A percentile compares a stretch with the other conserved stretches of the same genome.
Conservation (phyloP, 2,113 vertebrate genomes). For the Psammodynastes pulverulentus region DNA sequence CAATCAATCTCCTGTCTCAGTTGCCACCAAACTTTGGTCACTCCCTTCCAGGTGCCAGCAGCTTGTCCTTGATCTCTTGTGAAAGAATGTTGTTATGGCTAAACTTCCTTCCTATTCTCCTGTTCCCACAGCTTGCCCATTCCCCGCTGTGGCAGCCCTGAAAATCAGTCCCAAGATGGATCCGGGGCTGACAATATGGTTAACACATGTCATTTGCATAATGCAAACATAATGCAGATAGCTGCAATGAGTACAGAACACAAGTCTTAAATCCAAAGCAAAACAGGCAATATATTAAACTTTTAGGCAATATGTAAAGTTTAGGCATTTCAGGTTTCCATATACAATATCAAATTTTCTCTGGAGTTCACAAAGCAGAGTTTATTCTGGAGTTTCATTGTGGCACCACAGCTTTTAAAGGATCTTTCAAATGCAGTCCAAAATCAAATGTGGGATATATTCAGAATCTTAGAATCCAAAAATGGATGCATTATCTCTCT, state of each 20-base stretch:
- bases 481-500: background rate
- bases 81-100: too few species aligned
- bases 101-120: too few species aligned
- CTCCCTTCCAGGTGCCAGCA: too few species aligned
- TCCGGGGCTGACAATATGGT: background rate
- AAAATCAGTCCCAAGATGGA: too few species aligned
- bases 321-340: background rate
- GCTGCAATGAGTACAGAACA: background rate
- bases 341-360: background rate
- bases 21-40: too few species aligned
- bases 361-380: constrained; percentile 14
- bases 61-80: too few species aligned
- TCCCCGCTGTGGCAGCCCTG: too few species aligned
- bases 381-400: background rate
- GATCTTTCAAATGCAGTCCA: background rate
- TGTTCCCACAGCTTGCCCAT: too few species aligned
- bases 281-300: background rate
- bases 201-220: background rate
- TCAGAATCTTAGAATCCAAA: background rate
- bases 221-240: background rate
- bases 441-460: background rate
- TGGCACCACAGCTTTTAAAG: background rate
- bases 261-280: background rate
- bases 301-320: background rate
- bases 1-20: too few species aligned